Base-by-base conservation (phyloP, 2,797 vertebrate genomes). In the Urocyon cinereoargenteus region DNA sequence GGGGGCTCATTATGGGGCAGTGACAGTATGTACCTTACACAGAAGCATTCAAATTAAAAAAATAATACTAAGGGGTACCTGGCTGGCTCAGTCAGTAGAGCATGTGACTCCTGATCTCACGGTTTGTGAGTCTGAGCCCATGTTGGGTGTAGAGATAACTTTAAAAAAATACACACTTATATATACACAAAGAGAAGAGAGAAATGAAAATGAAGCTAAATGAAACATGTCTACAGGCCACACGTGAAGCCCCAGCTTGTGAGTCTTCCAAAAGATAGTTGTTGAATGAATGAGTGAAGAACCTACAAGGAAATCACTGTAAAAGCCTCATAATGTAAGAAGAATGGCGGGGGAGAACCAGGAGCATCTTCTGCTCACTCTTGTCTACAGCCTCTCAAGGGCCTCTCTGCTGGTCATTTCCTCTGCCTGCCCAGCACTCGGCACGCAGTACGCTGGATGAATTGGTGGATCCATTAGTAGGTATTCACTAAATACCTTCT, bases 151-250 rank as follows among this genome's bases (percentile, higher is more conserved):
- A 68, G n/a, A 68, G 16, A 68, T 66, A 8, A 19, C 31, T 68
- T 34, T 68, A 68, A 19, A 68, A n/a, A n/a, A 16, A n/a, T 18
- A 66, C 2, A 34, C 4, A 68, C 2, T 34, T 34, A 68, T 66
- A 31, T 16, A 66, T 3, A 68, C 53, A 45, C 40, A 45, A 45
- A 45, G 40, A 40, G 40, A 45, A 45, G 40, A 45, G 40, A 45
- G 7, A 45, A 45, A 45, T 45, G 40, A 45, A 45, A 45, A 45
- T 45, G 40, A 45, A 45, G 40, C 40, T 78, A 45, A 88, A 78
- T 34, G 61, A 92, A 92, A 83, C 24, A 70, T 31, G 57, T 81
- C 86, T 89, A n/a, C 34, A 78, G 49, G 57, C 84, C 89, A 70
- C 49, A 62, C 0, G 4, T 36, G 82, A 86, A 83, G 62, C 28